Percentiles rank a stretch among this genome's conserved stretches.
phyloP scores from a whole-genome alignment of 2,888 invertebrate genomes.

The Sialis lutaria region DNA sequence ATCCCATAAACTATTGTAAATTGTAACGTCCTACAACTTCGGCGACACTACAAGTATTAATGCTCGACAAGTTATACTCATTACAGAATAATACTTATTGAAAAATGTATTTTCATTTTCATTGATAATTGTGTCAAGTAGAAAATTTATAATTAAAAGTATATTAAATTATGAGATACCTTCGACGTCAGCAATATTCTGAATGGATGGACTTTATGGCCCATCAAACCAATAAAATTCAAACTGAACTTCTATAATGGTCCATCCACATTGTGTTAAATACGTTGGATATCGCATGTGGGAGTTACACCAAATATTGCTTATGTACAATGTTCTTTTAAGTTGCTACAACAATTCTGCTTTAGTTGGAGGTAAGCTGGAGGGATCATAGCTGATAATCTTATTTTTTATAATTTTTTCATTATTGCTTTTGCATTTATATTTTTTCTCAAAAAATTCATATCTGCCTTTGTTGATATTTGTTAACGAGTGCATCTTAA shows the following conservation, averaged over 20 bases:
- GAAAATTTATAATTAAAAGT: no score
- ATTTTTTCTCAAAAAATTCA: slow-evolving; percentile 13
- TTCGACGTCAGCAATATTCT: no score
- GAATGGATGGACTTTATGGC: slow-evolving; percentile 6
- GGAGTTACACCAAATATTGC: no score
- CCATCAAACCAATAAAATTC: slow-evolving; percentile 9
- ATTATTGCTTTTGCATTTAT: slow-evolving; percentile 11
- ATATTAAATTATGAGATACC: no score
- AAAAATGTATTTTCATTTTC: no score
- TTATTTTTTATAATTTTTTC: slow-evolving; percentile 11
- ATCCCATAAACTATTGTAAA: no score
- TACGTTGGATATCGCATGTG: not conserved
- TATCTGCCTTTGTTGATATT: slow-evolving; percentile 12
- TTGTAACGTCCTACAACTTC: no score
- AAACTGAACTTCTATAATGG: slow-evolving; percentile 6
- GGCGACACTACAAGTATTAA: no score
- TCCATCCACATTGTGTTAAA: slow-evolving; percentile 8
- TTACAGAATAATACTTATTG: no score
- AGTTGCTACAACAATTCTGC: slow-evolving; percentile 8
- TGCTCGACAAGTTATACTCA: no score
- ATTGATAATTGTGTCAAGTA: no score
- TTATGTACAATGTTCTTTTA: slow-evolving; percentile 4
- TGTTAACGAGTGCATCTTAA: slow-evolving; percentile 10
- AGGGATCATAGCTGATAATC: slow-evolving; percentile 9
- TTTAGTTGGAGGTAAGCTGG: slow-evolving; percentile 7